These are phyloP conservation scores for Isoperla grammatica DNA, from an alignment of 2,888 invertebrate species.

Conservation along the genomic window DNA sequence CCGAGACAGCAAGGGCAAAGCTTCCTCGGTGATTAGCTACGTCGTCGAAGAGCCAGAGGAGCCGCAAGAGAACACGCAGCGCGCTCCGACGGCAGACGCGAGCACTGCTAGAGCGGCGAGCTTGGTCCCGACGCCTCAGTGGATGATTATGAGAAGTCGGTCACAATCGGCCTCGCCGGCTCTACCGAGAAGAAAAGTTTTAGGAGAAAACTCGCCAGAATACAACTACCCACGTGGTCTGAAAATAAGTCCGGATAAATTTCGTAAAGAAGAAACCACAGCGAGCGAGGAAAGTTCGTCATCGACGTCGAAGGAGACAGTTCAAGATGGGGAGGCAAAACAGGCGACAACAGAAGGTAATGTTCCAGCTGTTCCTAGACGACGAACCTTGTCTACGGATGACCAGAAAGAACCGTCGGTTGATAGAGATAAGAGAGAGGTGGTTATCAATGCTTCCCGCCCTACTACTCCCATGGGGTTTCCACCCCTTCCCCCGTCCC, in stretches of 20 bases:
- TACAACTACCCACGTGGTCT: neutral
- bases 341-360: no score
- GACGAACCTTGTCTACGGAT: no score
- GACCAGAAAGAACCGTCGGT: neutral
- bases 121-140: constrained; percentile 23
- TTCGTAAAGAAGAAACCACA: no score
- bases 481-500: constrained; percentile 57
- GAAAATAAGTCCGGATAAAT: neutral
- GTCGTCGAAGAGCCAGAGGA: constrained; percentile 43
- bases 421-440: neutral
- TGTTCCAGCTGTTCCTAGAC: no score
- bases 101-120: neutral
- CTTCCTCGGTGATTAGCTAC: constrained; percentile 50
- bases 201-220: neutral
- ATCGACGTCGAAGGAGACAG: no score
- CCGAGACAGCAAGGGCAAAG: constrained; percentile 50
- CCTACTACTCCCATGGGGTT: constrained; percentile 6
- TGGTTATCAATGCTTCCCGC: neutral
- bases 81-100: neutral
- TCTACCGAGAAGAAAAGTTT: constrained; percentile 29
- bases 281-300: no score
- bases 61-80: neutral
- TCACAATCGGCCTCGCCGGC: constrained; percentile 34
- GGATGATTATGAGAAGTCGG: constrained; percentile 30
- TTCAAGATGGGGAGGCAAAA: no score